Evolutionary conservation across 2,888 invertebrate genomes (phyloP).

Genomic region (Operophtera brumata): DNA sequence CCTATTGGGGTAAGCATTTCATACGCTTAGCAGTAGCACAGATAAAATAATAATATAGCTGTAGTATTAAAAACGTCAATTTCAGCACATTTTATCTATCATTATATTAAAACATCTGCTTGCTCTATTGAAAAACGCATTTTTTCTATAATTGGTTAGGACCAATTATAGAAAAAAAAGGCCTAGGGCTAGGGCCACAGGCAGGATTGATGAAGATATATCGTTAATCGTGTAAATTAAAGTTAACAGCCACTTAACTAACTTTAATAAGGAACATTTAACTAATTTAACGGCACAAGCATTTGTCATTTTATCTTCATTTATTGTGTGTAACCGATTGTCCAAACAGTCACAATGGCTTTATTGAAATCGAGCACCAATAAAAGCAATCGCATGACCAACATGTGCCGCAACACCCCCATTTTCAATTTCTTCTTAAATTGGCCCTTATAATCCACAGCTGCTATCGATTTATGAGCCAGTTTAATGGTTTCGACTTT

Average conservation of each 20-base stretch:
- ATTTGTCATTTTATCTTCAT: conserved; percentile 15
- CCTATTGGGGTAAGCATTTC: too few relatives aligned
- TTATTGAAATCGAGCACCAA: conserved; percentile 35
- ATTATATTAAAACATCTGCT: too few relatives aligned
- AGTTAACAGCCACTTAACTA: conserved; percentile 9
- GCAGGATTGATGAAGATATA: too few relatives aligned
- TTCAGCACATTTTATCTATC: too few relatives aligned
- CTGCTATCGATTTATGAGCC: conserved; percentile 69
- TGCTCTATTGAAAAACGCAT: too few relatives aligned
- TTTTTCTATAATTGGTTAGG: too few relatives aligned
- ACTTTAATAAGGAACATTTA: conserved; percentile 12
- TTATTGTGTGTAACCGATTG: conserved; percentile 8
- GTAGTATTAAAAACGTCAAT: too few relatives aligned
- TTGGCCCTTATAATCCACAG: conserved; percentile 67
- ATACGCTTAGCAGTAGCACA: too few relatives aligned
- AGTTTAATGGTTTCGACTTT: conserved; percentile 55
- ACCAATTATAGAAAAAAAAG: too few relatives aligned
- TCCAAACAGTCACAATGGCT: conserved; percentile 3
- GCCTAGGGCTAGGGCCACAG: too few relatives aligned
- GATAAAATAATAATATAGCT: too few relatives aligned
- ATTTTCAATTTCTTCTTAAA: conserved; percentile 66
- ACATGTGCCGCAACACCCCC: conserved; percentile 51
- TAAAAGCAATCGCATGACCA: conserved; percentile 33
- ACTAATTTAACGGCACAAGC: conserved; percentile 10
- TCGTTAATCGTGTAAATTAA: conserved; percentile 5